A percentile compares a stretch with the other conserved stretches of the same genome.
Conservation (phyloP, 2,888 invertebrate species). For the Drosophila anomalipes region DNA sequence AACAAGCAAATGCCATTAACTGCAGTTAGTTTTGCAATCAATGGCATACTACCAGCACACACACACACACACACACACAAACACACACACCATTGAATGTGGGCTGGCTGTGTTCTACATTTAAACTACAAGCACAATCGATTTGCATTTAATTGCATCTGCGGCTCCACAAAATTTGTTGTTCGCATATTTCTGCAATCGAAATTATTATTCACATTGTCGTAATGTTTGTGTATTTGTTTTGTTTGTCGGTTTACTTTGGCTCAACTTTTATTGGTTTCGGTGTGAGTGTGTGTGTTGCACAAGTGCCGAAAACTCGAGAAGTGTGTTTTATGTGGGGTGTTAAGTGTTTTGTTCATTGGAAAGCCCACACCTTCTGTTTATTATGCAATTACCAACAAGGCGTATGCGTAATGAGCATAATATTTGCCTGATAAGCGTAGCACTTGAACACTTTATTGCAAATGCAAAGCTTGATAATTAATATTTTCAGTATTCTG, state of each 20-base stretch:
- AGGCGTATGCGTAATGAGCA: conserved; percentile 41
- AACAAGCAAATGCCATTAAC: conserved; percentile 50
- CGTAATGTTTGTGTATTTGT: conserved; percentile 75
- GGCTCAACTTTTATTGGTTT: conserved; percentile 30
- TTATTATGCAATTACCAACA: conserved; percentile 68
- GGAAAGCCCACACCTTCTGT: conserved; percentile 60
- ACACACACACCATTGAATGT: conserved; percentile 24
- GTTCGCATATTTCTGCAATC: conserved; percentile 61
- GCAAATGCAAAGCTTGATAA: neutral
- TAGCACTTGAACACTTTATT: conserved; percentile 7
- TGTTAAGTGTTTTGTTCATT: conserved; percentile 68
- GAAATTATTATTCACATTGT: conserved; percentile 76
- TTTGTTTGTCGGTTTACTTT: conserved; percentile 63
- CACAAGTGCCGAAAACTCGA: conserved; percentile 17
- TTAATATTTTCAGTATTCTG: neutral
- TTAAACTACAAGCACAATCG: conserved; percentile 69
- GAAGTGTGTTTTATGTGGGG: conserved; percentile 46
- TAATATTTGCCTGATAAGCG: conserved; percentile 29
- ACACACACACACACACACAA: conserved; percentile 8
- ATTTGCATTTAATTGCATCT: conserved; percentile 78
- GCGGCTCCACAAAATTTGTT: conserved; percentile 69
- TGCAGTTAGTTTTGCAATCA: conserved; percentile 33
- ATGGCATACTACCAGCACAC: conserved; percentile 6
- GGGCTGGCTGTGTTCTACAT: conserved; percentile 43
- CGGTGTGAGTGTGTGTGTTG: conserved; percentile 6